Percentiles rank a stretch among this genome's conserved stretches.
Evolutionary conservation across 2,797 vertebrate genomes (phyloP).

Genomic region (Leuciscus waleckii): DNA sequence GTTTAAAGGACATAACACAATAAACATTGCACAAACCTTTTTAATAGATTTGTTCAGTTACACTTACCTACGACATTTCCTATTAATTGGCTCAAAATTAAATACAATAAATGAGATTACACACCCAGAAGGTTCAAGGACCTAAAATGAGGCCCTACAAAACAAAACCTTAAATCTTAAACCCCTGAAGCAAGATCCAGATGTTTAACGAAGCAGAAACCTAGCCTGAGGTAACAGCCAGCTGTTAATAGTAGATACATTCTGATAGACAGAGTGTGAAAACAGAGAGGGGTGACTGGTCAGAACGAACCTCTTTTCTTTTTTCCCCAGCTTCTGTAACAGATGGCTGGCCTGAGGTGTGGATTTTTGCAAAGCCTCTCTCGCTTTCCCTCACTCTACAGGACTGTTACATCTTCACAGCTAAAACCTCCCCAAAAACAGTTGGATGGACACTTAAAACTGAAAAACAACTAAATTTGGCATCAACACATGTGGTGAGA

Average conservation of each 20-base stretch:
- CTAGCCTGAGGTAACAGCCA: constrained; percentile 53
- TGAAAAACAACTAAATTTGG: constrained; percentile 10
- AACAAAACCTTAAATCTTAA: constrained; percentile 24
- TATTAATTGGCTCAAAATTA: constrained; percentile 48
- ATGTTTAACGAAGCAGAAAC: constrained; percentile 61
- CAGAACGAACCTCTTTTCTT: constrained; percentile 43
- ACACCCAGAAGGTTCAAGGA: constrained; percentile 36
- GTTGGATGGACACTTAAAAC: constrained; percentile 22
- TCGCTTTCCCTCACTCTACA: constrained; percentile 28
- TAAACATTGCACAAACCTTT: background rate
- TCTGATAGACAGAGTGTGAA: constrained; percentile 60
- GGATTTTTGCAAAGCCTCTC: constrained; percentile 46
- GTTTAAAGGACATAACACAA: background rate
- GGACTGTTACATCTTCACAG: constrained; percentile 15
- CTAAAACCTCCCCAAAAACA: constrained; percentile 6
- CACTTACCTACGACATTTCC: constrained; percentile 23
- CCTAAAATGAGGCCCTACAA: constrained; percentile 46
- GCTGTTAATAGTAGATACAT: constrained; percentile 59
- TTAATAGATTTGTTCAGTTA: background rate
- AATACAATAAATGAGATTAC: constrained; percentile 55
- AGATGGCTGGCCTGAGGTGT: constrained; percentile 65
- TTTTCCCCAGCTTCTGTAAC: constrained; percentile 53
- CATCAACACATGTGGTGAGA: background rate
- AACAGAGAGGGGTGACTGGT: constrained; percentile 49
- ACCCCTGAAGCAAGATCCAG: constrained; percentile 54